Conservation (phyloP, 2,888 invertebrate genomes). For the Gibbula magus region DNA sequence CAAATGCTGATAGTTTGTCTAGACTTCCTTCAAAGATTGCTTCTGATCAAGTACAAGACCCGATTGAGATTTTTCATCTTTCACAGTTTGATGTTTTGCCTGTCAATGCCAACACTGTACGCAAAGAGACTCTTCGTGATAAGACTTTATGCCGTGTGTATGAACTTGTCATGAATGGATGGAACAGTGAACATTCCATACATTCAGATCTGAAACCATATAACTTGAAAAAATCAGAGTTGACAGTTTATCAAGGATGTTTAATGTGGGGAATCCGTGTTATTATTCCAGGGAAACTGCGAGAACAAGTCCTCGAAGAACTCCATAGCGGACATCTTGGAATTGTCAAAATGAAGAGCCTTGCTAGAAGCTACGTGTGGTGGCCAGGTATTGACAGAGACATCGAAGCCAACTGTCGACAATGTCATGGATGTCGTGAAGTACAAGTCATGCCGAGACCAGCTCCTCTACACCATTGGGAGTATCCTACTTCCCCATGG, state of each 20-base stretch:
- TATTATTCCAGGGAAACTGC: conserved; percentile 49
- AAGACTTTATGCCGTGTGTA: conserved; percentile 31
- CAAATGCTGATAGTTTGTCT: conserved; percentile 11
- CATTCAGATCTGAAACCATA: conserved; percentile 25
- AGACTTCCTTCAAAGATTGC: conserved; percentile 24
- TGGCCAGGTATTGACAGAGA: too few species aligned
- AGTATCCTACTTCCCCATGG: too few species aligned
- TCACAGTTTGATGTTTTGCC: conserved; percentile 61
- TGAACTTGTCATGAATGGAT: conserved; percentile 35
- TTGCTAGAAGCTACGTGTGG: too few species aligned
- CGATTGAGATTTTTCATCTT: conserved; percentile 27
- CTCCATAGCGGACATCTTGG: conserved; percentile 58
- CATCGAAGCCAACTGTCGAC: too few species aligned
- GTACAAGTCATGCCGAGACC: too few species aligned
- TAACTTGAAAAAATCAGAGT: conserved; percentile 30
- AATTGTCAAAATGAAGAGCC: conserved; percentile 49
- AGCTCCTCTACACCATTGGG: too few species aligned
- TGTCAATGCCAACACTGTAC: conserved; percentile 28
- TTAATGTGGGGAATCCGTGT: conserved; percentile 47
- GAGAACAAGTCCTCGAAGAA: conserved; percentile 38
- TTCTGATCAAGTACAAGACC: neutral
- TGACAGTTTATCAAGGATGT: conserved; percentile 50
- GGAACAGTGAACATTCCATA: conserved; percentile 24
- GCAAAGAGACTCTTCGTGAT: conserved; percentile 31
- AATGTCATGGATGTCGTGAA: too few species aligned